Conservation (phyloP, 2,113 vertebrate genomes). For the Fregata magnificens region DNA sequence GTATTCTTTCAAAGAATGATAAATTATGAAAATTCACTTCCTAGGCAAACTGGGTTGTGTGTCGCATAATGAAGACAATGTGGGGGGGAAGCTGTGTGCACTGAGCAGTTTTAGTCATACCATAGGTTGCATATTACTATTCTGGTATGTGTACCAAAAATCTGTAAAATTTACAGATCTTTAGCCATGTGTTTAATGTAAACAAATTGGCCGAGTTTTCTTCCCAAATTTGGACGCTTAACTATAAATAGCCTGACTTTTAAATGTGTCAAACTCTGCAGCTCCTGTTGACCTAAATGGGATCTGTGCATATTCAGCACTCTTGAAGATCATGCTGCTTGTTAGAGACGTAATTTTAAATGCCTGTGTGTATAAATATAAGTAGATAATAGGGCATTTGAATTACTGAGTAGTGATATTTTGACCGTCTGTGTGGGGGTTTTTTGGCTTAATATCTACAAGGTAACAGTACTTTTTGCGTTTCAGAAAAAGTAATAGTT, state of each 20-base stretch:
- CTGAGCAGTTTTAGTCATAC: neutral
- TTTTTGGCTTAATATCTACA: neutral
- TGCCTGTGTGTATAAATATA: neutral
- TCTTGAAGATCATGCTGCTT: slow-evolving; percentile 16
- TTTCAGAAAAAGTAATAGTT: neutral
- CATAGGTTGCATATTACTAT: neutral
- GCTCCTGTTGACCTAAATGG: slow-evolving; percentile 29
- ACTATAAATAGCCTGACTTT: slow-evolving; percentile 32
- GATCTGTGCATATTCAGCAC: slow-evolving; percentile 15
- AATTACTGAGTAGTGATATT: neutral
- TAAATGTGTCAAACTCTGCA: neutral
- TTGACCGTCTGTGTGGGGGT: neutral
- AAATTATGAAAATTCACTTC: neutral
- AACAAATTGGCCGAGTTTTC: neutral
- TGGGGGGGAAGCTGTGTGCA: neutral
- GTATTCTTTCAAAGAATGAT: neutral
- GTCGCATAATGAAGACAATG: neutral
- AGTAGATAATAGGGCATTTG: neutral
- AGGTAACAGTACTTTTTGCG: neutral
- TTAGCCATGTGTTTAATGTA: neutral
- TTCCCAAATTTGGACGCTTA: neutral
- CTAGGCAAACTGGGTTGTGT: neutral
- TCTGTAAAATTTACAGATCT: neutral
- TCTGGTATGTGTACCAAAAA: neutral
- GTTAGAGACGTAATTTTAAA: neutral